phyloP scores from a whole-genome alignment of 2,113 vertebrate species.

The Plecotus auritus region DNA sequence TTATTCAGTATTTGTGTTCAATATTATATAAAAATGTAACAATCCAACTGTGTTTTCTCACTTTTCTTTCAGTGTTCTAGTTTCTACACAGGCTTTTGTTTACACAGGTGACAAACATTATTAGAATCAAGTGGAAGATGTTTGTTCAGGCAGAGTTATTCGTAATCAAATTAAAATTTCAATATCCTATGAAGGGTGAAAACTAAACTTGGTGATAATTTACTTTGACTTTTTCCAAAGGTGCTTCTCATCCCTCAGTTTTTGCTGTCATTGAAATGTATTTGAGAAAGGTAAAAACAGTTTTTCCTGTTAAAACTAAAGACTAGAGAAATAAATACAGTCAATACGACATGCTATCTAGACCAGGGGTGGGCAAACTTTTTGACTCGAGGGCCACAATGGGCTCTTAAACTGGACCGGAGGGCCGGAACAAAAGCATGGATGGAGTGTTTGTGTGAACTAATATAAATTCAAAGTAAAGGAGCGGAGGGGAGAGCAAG shows the following conservation, averaged over 20 bases:
- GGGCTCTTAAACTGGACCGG: too few relatives aligned
- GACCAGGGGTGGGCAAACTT: too few relatives aligned
- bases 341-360: neutral
- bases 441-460: too few relatives aligned
- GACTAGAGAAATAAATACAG: neutral
- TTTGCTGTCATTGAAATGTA: neutral
- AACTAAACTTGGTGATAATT: neutral
- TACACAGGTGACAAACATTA: neutral
- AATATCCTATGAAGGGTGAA: neutral
- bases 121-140: neutral
- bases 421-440: too few relatives aligned
- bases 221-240: neutral
- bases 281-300: neutral
- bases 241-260: neutral
- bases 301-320: neutral
- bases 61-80: neutral
- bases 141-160: neutral
- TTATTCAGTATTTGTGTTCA: neutral
- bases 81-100: neutral
- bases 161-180: neutral
- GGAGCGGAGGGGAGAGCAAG: too few relatives aligned
- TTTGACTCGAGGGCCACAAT: too few relatives aligned
- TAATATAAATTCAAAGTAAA: too few relatives aligned
- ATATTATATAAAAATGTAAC: neutral
- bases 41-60: neutral